These are phyloP conservation scores for Heliconius eleuchia DNA, from an alignment of 1,140 invertebrate species.

Conservation along the genomic window DNA sequence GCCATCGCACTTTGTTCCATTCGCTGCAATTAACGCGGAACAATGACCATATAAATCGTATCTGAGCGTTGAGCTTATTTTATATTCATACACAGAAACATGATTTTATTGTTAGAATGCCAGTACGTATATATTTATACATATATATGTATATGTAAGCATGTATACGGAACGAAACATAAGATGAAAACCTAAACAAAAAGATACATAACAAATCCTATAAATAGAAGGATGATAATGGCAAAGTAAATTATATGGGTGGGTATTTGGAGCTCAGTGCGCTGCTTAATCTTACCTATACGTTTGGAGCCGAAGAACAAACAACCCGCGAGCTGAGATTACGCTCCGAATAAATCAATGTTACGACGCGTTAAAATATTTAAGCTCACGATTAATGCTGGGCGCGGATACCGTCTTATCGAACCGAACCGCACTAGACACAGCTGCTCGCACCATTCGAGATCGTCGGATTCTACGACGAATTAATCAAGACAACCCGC, in stretches of 20 bases:
- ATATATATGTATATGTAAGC: neutral
- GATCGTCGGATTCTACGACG: constrained; percentile 52
- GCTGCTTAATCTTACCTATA: constrained; percentile 76
- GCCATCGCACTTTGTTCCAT: constrained; percentile 69
- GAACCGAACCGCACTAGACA: constrained; percentile 55
- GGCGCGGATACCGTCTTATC: constrained; percentile 68
- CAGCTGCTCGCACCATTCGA: constrained; percentile 57
- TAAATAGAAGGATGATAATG: constrained; percentile 50
- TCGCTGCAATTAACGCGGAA: constrained; percentile 76
- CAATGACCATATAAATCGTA: constrained; percentile 78
- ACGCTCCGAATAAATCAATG: constrained; percentile 80
- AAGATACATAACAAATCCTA: neutral
- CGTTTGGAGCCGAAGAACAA: constrained; percentile 78
- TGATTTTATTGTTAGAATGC: neutral
- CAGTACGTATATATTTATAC: neutral
- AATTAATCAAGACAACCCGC: constrained; percentile 59
- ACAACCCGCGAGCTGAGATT: constrained; percentile 79
- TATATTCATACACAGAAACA: constrained; percentile 36
- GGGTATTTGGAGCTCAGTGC: constrained; percentile 56
- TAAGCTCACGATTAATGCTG: constrained; percentile 80
- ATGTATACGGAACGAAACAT: neutral
- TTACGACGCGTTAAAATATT: constrained; percentile 81
- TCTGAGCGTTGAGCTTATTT: constrained; percentile 65
- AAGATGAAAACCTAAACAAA: neutral
- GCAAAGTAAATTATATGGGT: constrained; percentile 50